Base-by-base conservation (phyloP, 1,140 invertebrate genomes). In the Dreissena rostriformis region DNA sequence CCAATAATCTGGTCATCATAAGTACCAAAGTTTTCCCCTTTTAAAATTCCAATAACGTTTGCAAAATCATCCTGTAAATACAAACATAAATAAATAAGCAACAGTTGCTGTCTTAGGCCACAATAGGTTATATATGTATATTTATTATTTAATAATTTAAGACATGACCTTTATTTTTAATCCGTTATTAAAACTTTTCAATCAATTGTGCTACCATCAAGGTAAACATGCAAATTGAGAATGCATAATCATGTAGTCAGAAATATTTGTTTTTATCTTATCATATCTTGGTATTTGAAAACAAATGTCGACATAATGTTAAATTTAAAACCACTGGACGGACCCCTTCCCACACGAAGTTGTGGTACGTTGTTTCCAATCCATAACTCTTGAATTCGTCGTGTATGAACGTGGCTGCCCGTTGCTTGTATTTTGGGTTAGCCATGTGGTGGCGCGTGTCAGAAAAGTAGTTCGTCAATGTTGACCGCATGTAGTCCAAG, bases 11-110 rank as follows among this genome's bases (percentile, higher is more conserved):
- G 28, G 76, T 87, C 86, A 29, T 83, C 7, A 57, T 19, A 15
- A 0, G 86, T 87, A n/a, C 79, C 84, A 72, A 87, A 87, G 65
- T 83, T 53, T 22, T 53, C 61, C 22, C 84, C 86, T 78, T 83
- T 86, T 53, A 80, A 29, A 2, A 87, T 52, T 10, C 84, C 86
- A 39, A 87, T 77, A 6, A 87, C 76, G 49, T 87, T 87, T 5
- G 55, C 39, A 70, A 79, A 84, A 19, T 17, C 53, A 52, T 71
- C 80, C 86, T 87, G 75, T 39, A 55, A n/a, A 14, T 14, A 19
- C n/a, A n/a, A 5, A 12, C 49, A 52, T 49, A 66, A 15, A 57
- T 17, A 63, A 24, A 26, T 22, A 22, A 71, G 7, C 26, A 0
- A 26, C 6, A 17, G 26, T 7, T 52, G 22, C 22, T 39, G 39